These are phyloP conservation scores for Pogonognathellus flavescens DNA, from an alignment of 1,140 invertebrate genomes.

Conservation along the genomic window DNA sequence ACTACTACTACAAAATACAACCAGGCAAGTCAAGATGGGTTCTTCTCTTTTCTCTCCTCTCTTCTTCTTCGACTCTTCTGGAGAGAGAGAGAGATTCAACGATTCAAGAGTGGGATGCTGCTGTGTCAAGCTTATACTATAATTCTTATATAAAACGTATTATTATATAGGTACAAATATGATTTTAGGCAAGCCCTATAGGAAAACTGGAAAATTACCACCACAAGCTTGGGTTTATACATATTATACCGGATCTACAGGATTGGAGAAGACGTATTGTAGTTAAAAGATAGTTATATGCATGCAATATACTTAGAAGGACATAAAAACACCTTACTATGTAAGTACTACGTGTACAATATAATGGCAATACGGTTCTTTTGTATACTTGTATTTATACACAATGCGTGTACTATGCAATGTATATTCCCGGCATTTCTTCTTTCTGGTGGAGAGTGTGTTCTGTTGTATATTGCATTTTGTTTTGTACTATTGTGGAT, in stretches of 20 bases:
- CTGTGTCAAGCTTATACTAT: not conserved
- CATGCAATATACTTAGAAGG: too few species aligned
- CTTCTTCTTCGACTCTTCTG: slow-evolving; percentile 24
- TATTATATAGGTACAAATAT: too few species aligned
- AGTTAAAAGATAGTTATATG: too few species aligned
- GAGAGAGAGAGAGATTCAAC: not conserved
- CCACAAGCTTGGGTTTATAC: too few species aligned
- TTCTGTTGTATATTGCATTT: not conserved
- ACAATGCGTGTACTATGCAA: not conserved
- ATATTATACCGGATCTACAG: too few species aligned
- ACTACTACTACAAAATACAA: not conserved
- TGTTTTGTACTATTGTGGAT: not conserved
- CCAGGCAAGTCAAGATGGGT: slow-evolving; percentile 34
- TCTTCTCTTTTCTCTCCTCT: not conserved
- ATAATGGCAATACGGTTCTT: not conserved
- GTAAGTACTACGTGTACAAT: not conserved
- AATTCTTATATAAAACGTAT: not conserved
- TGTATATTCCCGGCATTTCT: not conserved
- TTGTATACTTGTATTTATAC: not conserved
- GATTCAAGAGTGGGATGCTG: slow-evolving; percentile 35
- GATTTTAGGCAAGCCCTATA: too few species aligned
- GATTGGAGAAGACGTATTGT: too few species aligned
- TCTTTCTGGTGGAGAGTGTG: too few species aligned
- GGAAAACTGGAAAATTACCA: slow-evolving; percentile 35
- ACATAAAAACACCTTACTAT: too few species aligned